phyloP scores from a whole-genome alignment of 2,888 invertebrate species.

The Tipula vernalis region DNA sequence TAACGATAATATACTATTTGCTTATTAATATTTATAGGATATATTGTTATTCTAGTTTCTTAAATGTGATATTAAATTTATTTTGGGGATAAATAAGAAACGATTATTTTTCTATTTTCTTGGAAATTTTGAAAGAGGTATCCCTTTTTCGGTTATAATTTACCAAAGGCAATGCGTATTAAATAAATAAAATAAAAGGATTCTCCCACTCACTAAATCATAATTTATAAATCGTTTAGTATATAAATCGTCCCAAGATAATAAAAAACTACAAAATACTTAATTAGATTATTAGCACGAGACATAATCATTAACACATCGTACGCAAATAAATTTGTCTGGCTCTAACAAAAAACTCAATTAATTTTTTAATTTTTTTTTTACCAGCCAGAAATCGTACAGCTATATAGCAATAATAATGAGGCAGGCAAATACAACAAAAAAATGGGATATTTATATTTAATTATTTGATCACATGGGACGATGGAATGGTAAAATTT shows the following conservation, averaged over 20 bases:
- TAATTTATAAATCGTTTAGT: neutral
- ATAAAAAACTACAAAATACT: neutral
- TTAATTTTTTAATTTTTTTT: neutral
- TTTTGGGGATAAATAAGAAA: neutral
- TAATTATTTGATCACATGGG: neutral
- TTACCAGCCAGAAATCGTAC: neutral
- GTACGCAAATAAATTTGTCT: neutral
- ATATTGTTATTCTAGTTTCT: neutral
- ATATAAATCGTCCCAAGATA: neutral
- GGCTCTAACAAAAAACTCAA: neutral
- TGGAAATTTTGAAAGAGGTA: too few species aligned
- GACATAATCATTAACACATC: neutral
- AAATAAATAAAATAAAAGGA: too few species aligned
- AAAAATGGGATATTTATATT: neutral
- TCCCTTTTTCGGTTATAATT: too few species aligned
- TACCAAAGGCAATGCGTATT: too few species aligned
- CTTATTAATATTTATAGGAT: neutral
- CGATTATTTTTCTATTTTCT: too few species aligned
- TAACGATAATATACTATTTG: neutral
- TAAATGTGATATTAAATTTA: neutral
- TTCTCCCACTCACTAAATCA: neutral
- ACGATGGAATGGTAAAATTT: neutral
- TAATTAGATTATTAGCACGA: neutral
- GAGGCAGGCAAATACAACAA: neutral
- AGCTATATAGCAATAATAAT: neutral